Percentiles rank a stretch among this genome's conserved stretches.
Conservation (phyloP, 1,140 invertebrate species). For the Solenopsis fugax region DNA sequence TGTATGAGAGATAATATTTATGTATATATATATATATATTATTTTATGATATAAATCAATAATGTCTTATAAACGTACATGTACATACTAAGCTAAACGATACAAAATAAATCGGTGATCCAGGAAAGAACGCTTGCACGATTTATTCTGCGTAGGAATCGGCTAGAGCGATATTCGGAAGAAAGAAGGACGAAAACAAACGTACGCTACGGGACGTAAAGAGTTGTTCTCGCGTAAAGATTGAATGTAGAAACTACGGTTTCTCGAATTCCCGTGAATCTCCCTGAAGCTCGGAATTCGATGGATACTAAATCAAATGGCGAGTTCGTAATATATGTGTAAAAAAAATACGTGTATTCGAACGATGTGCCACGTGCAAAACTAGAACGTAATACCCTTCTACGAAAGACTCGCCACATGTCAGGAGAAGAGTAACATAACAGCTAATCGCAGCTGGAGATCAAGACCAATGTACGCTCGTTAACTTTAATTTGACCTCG, state of each 20-base stretch:
- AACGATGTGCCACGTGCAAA: conserved; percentile 20
- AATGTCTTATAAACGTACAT: conserved; percentile 81
- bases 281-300: neutral
- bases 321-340: conserved; percentile 8
- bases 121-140: conserved; percentile 20
- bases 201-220: neutral
- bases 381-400: conserved; percentile 15
- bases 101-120: conserved; percentile 77
- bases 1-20: conserved; percentile 72
- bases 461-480: conserved; percentile 38
- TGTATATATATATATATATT: conserved; percentile 57
- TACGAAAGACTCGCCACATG: neutral
- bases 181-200: conserved; percentile 18
- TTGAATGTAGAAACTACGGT: conserved; percentile 61
- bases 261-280: neutral
- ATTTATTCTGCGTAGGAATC: neutral
- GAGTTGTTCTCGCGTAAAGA: conserved; percentile 58
- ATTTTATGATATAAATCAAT: conserved; percentile 82
- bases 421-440: conserved; percentile 2
- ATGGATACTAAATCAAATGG: neutral
- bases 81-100: conserved; percentile 77
- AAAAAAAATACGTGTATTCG: conserved; percentile 12
- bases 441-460: conserved; percentile 18
- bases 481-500: conserved; percentile 40
- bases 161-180: conserved; percentile 2